Base-by-base conservation (phyloP, 2,797 vertebrate genomes). In the Chaetodon trifasciatus region DNA sequence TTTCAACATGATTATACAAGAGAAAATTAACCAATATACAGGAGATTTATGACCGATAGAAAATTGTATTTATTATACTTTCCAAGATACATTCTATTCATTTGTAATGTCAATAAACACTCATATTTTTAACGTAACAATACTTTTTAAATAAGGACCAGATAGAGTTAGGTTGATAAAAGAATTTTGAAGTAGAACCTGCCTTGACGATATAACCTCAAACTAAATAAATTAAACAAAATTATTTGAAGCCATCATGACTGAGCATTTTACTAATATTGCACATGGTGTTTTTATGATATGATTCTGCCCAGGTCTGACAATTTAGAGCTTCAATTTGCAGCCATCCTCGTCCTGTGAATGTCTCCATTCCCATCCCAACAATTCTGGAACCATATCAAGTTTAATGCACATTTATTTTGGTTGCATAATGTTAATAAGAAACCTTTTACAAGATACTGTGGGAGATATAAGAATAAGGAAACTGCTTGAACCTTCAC, bases 371-470 rank as follows among this genome's bases (percentile, higher is more conserved):
- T 76, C 39, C 75, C 79, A 46, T 63, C 62, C 83, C 79, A 84
- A 84, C 88, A 82, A 89, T 57, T 85, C 83, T 89, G 90, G 92
- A 96, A 95, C 89, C 92, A 90, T 92, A 91, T 93, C 89, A 91
- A 89, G 87, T 91, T 94, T 94, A 96, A 96, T 96, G 95, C 95
- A 96, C 95, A 96, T 95, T 95, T 96, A 95, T 96, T 96, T 96
- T 96, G 96, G 95, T 96, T 96, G 95, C 95, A 96, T 96, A 96
- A 95, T 94, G 91, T 94, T 94, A 92, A 94, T 93, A 93, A 94
- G 89, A 95, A 95, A 94, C 86, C 79, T 90, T 95, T 92, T 90
- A 96, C 94, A 96, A 94, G 92, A 95, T 95, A 95, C 86, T 88
- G 93, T 91, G 92, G 93, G 93, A 93, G 86, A 92, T 95, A 95